These are phyloP conservation scores for Buceros bicornis DNA, from an alignment of 2,797 vertebrate species.

Conservation along the genomic window DNA sequence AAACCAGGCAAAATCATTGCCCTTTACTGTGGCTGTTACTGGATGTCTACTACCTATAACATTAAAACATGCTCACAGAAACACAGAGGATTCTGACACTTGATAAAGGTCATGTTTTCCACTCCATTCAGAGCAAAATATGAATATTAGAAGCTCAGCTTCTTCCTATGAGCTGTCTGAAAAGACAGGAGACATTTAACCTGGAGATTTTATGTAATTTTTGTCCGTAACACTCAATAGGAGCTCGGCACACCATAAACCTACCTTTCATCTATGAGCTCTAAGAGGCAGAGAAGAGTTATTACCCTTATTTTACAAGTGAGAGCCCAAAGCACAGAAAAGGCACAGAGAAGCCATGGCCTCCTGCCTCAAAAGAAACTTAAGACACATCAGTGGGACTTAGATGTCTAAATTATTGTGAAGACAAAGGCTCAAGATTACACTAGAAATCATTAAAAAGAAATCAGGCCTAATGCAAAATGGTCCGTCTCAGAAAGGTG, in stretches of 20 bases:
- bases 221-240: not conserved
- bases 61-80: not conserved
- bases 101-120: slow-evolving; percentile 44
- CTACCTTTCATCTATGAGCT: not conserved
- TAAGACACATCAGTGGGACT: not conserved
- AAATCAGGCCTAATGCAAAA: not conserved
- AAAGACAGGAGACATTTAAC: not conserved
- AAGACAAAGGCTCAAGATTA: not conserved
- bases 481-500: not conserved
- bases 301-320: not conserved
- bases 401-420: not conserved
- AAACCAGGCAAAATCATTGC: slow-evolving; percentile 47
- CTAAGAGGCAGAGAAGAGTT: not conserved
- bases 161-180: not conserved
- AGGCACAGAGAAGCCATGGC: not conserved
- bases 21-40: slow-evolving; percentile 10
- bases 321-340: not conserved
- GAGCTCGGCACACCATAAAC: not conserved
- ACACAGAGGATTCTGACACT: slow-evolving; percentile 13
- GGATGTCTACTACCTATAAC: not conserved
- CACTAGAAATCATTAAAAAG: not conserved
- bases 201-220: not conserved
- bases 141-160: not conserved
- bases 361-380: not conserved
- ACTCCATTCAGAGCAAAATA: not conserved